A percentile compares a stretch with the other conserved stretches of the same genome.
Evolutionary conservation across 2,888 invertebrate species (phyloP).

Genomic region (Mesorhabditis spiculigera): DNA sequence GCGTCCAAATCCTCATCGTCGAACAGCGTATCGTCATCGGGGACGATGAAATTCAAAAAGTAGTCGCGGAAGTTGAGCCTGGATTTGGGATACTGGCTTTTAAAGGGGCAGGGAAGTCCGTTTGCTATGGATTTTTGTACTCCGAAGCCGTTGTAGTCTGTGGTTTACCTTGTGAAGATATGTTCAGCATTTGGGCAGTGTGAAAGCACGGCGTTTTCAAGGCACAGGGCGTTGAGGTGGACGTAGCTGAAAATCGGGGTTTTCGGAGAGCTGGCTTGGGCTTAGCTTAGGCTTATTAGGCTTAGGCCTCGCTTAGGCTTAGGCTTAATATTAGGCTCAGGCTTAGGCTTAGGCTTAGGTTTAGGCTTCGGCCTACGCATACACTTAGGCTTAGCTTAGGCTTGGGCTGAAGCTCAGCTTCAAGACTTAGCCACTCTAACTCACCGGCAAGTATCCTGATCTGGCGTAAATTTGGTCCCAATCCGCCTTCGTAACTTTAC

Average conservation of each 20-base stretch:
- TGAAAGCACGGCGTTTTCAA: conserved; percentile 35
- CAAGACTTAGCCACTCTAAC: too few relatives aligned
- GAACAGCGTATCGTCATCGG: conserved; percentile 33
- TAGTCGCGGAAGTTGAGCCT: conserved; percentile 30
- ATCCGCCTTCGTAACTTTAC: not conserved
- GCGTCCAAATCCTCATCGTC: conserved; percentile 41
- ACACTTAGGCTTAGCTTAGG: not conserved
- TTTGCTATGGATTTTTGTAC: too few relatives aligned
- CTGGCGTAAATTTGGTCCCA: conserved; percentile 11
- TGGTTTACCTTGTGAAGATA: conserved; percentile 18
- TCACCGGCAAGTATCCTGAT: conserved; percentile 16
- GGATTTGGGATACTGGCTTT: not conserved
- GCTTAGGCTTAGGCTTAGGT: too few relatives aligned
- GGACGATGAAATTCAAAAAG: conserved; percentile 34
- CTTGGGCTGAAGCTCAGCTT: too few relatives aligned
- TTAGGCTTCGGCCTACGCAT: not conserved
- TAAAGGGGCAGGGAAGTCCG: not conserved
- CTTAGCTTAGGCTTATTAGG: too few relatives aligned
- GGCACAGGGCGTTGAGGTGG: conserved; percentile 36
- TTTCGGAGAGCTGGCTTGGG: not conserved
- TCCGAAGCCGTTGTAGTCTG: too few relatives aligned
- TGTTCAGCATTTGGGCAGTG: conserved; percentile 29
- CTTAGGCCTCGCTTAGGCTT: too few relatives aligned
- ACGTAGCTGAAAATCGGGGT: conserved; percentile 20
- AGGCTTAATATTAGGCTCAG: too few relatives aligned